Evolutionary conservation across 2,888 invertebrate species (phyloP), one percentile per base, ranked within the genome.

Genomic region (Andrena marginata): DNA sequence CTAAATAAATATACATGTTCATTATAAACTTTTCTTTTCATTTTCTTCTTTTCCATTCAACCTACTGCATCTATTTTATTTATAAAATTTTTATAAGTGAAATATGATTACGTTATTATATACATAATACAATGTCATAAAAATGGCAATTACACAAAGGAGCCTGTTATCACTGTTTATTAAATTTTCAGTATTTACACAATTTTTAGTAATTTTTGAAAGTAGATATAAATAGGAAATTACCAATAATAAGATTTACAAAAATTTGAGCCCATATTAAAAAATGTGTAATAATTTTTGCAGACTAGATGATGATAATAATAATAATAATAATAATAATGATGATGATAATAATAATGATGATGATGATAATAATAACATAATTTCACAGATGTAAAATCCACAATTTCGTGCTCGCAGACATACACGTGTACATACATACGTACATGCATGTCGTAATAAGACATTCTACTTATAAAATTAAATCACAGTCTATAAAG

Each of bases 381-480:
- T 76, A 73, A 72, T 20, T 79, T 79, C 67, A 73, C 86, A 60
- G 77, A 77, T 77, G 60, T 84, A 74, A 59, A 49, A 75, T 85
- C 42, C 70, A 82, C 64, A 76, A 79, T 76, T 78, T 81, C 75
- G 75, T 85, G 33, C 65, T 80, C 63, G 79, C 71, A 75, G 71
- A 65, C 56, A 73, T 75, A 84, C 69, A 73, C 54, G 71, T 69
- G 82, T 79, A 64, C 76, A 79, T 79, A 64, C 76, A 75, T 75
- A 77, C 71, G 70, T 64, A 71, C 85, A 84, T 85, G 77, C 62
- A 70, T 83, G 70, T 49, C 60, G 49, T 54, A 68, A 80, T 60
- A 71, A 76, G 80, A 88, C 80, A 80, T 88, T 72, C 80, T 88
- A 88, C 79, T 87, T 85, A 78, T 82, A 83, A 85, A 86, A 88